Evolutionary conservation across 2,797 vertebrate genomes (phyloP).

Genomic region (Dendrocincla fuliginosa): DNA sequence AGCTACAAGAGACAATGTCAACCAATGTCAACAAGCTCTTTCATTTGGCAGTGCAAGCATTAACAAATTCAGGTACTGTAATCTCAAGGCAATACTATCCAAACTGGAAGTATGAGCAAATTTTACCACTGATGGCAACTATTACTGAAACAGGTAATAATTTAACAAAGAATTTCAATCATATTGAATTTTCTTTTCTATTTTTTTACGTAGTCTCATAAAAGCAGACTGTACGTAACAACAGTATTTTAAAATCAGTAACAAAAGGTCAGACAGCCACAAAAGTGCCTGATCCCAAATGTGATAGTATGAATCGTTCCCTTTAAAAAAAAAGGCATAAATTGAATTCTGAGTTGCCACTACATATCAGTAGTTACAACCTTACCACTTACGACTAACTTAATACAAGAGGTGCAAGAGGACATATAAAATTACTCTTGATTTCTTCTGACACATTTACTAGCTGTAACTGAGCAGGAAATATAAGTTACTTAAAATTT

Average conservation of each 20-base stretch:
- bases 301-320: background rate
- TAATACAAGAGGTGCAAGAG: background rate
- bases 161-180: background rate
- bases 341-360: background rate
- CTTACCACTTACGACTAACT: background rate
- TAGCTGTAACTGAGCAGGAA: background rate
- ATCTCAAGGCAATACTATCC: background rate
- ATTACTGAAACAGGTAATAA: background rate
- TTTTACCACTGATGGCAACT: background rate
- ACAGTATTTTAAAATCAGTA: background rate
- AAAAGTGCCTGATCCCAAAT: background rate
- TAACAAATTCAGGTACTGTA: background rate
- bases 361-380: background rate
- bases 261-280: background rate
- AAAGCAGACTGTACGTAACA: background rate
- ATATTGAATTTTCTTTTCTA: background rate
- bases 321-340: background rate
- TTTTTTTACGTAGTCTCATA: background rate
- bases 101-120: background rate
- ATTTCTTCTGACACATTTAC: constrained; percentile 37
- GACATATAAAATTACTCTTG: constrained; percentile 10
- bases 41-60: background rate
- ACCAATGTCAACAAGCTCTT: background rate
- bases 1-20: background rate
- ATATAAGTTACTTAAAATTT: background rate